Percentiles rank a stretch among this genome's conserved stretches.
These are phyloP conservation scores for Trachymyrmex septentrionalis DNA, from an alignment of 1,140 invertebrate genomes.

Conservation along the genomic window DNA sequence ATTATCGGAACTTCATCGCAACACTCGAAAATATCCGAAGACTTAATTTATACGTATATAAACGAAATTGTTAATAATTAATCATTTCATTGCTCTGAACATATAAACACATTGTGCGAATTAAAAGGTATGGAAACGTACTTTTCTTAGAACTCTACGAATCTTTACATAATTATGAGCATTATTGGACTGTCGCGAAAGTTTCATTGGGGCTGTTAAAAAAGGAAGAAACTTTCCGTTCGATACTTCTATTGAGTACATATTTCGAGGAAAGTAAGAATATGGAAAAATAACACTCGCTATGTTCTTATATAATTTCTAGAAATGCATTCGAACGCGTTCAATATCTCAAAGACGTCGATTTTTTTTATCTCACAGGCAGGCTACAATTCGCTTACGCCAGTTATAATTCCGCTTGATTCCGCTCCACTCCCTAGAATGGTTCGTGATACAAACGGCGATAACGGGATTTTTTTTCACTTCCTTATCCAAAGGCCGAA, in stretches of 20 bases:
- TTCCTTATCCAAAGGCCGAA: constrained; percentile 80
- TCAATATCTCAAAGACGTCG: background rate
- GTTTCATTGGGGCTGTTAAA: background rate
- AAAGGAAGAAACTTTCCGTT: background rate
- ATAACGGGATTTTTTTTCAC: constrained; percentile 77
- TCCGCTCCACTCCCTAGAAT: constrained; percentile 11
- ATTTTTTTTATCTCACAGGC: background rate
- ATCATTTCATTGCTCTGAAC: constrained; percentile 15
- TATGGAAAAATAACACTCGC: background rate
- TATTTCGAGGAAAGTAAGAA: background rate
- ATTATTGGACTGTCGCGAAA: background rate
- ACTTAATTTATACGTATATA: constrained; percentile 31
- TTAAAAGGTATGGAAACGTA: constrained; percentile 40
- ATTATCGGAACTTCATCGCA: constrained; percentile 8
- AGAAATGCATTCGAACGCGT: background rate
- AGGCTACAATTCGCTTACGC: constrained; percentile 10
- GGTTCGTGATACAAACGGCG: constrained; percentile 71
- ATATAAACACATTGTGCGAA: background rate
- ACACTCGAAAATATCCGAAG: constrained; percentile 14
- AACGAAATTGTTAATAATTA: constrained; percentile 47
- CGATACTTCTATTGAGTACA: background rate
- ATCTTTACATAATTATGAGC: constrained; percentile 12
- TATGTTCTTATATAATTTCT: background rate
- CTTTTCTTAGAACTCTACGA: background rate
- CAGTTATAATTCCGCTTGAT: constrained; percentile 26